phyloP scores from a whole-genome alignment of 2,113 vertebrate species.

The Carollia perspicillata region DNA sequence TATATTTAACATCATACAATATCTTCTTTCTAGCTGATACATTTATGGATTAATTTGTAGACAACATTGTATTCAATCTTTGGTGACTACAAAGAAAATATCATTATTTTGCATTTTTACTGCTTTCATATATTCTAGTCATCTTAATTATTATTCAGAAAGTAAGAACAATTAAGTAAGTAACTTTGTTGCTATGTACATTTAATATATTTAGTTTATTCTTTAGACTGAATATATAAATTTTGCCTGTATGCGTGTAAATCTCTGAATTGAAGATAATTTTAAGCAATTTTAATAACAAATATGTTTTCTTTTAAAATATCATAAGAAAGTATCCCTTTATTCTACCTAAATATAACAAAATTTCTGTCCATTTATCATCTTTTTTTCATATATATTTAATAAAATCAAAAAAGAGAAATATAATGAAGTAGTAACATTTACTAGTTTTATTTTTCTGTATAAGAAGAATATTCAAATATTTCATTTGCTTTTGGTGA shows the following conservation, averaged over 20 bases:
- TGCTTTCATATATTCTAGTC: not conserved
- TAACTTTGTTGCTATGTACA: not conserved
- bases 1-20: not conserved
- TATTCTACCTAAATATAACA: not conserved
- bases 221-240: not conserved
- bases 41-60: not conserved
- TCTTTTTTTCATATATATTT: not conserved
- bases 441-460: not conserved
- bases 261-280: not conserved
- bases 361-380: not conserved
- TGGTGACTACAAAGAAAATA: not conserved
- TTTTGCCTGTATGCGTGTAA: constrained; percentile 15
- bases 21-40: not conserved
- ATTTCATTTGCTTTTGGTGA: not conserved
- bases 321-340: not conserved
- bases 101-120: not conserved
- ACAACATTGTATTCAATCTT: not conserved
- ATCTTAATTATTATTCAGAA: not conserved
- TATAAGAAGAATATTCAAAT: not conserved
- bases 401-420: not conserved
- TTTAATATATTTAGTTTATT: constrained; percentile 12
- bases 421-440: not conserved
- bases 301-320: not conserved
- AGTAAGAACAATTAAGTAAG: not conserved
- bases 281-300: not conserved